phyloP scores from a whole-genome alignment of 2,797 vertebrate genomes.

The Amblyraja radiata region DNA sequence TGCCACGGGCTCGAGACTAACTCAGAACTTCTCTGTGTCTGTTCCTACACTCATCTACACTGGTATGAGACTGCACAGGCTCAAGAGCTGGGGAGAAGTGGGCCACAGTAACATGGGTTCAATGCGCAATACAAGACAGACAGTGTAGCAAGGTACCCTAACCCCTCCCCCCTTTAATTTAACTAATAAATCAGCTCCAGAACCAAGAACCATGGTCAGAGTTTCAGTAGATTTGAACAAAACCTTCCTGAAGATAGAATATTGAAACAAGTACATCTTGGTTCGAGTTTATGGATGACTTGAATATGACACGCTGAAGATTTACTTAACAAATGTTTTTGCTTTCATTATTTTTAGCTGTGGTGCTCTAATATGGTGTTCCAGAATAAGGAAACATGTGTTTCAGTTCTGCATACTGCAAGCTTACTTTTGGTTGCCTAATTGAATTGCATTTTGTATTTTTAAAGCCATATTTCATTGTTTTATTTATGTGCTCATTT shows the following conservation, averaged over 20 bases:
- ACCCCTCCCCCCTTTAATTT: conserved; percentile 45
- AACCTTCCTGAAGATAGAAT: background rate
- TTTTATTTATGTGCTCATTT: conserved; percentile 29
- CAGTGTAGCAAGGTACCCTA: conserved; percentile 68
- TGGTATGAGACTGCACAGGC: conserved; percentile 81
- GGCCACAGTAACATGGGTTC: conserved; percentile 57
- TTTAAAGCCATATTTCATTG: conserved; percentile 33
- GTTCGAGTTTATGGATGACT: conserved; percentile 15
- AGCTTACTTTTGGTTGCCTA: conserved; percentile 32
- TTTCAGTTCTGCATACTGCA: conserved; percentile 11
- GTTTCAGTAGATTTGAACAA: conserved; percentile 39
- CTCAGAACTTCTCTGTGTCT: conserved; percentile 99
- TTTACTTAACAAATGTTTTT: conserved; percentile 37
- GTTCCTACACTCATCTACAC: conserved; percentile 99
- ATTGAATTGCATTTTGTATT: conserved; percentile 22
- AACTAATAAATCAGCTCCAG: conserved; percentile 41
- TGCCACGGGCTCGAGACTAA: conserved; percentile 89
- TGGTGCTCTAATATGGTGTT: conserved; percentile 60
- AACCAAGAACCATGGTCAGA: conserved; percentile 44
- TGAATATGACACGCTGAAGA: conserved; percentile 20
- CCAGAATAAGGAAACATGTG: conserved; percentile 66
- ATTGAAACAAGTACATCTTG: background rate
- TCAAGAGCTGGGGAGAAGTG: conserved; percentile 65
- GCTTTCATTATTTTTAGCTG: conserved; percentile 61
- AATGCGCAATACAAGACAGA: conserved; percentile 66